Evolutionary conservation across 2,888 invertebrate genomes (phyloP).

Genomic region (Drosophila borborema): DNA sequence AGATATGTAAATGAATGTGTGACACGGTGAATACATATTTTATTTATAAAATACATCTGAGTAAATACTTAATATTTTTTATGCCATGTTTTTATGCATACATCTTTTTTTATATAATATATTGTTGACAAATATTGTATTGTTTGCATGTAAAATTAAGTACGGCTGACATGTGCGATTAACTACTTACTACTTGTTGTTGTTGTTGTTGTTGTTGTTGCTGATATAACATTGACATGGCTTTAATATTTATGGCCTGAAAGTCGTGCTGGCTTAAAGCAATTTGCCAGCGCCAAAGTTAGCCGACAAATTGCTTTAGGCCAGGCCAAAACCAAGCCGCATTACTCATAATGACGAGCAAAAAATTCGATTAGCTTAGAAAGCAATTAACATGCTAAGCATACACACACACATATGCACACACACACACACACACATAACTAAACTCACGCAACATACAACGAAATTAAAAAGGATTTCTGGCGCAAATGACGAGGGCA

Average conservation of each 20-base stretch:
- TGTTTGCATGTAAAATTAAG: conserved; percentile 68
- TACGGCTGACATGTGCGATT: conserved; percentile 72
- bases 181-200: conserved; percentile 50
- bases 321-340: conserved; percentile 40
- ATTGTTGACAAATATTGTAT: conserved; percentile 53
- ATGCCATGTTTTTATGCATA: not conserved
- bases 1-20: conserved; percentile 47
- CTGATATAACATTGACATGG: conserved; percentile 42
- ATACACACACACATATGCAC: conserved; percentile 24
- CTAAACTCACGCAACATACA: conserved; percentile 12
- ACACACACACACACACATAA: conserved; percentile 5
- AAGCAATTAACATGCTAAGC: conserved; percentile 78
- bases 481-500: conserved; percentile 53
- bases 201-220: conserved; percentile 7
- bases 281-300: conserved; percentile 66
- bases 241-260: conserved; percentile 61
- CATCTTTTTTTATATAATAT: not conserved
- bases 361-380: conserved; percentile 77
- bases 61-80: conserved; percentile 16
- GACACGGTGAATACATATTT: conserved; percentile 23
- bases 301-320: conserved; percentile 75
- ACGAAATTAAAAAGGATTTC: conserved; percentile 64
- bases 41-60: conserved; percentile 18
- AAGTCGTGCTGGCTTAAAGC: conserved; percentile 58
- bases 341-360: conserved; percentile 79